Conservation (phyloP, 2,888 invertebrate genomes). For the Dicyrtomina minuta region DNA sequence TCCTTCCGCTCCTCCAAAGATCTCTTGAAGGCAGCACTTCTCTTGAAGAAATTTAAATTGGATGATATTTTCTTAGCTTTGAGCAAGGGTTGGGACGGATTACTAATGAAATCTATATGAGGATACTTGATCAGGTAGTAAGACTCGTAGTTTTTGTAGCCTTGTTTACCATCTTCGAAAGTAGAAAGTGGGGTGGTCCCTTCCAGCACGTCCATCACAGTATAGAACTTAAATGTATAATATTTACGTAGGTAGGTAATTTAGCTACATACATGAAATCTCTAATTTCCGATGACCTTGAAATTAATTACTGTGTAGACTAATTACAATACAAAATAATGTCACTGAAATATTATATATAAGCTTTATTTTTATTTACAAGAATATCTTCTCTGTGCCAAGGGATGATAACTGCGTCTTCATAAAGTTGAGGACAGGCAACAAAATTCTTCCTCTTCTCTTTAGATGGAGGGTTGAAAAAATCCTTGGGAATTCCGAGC, state of each 20-base stretch:
- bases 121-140: conserved; percentile 78
- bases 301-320: no score
- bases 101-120: conserved; percentile 59
- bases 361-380: no score
- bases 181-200: no score
- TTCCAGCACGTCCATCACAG: no score
- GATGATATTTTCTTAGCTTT: conserved; percentile 72
- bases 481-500: conserved; percentile 57
- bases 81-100: conserved; percentile 73
- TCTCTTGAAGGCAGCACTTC: background rate
- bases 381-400: conserved; percentile 73
- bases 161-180: no score
- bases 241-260: no score
- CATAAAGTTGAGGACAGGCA: conserved; percentile 66
- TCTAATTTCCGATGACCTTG: no score
- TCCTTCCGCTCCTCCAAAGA: conserved; percentile 31
- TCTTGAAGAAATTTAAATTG: conserved; percentile 64
- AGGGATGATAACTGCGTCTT: conserved; percentile 77
- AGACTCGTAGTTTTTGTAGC: conserved; percentile 67
- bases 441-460: conserved; percentile 60
- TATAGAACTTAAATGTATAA: no score
- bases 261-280: no score
- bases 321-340: no score
- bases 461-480: background rate
- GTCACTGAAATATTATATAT: no score